Base-by-base conservation (phyloP, 2,888 invertebrate species). In the Mesoligia furuncula region DNA sequence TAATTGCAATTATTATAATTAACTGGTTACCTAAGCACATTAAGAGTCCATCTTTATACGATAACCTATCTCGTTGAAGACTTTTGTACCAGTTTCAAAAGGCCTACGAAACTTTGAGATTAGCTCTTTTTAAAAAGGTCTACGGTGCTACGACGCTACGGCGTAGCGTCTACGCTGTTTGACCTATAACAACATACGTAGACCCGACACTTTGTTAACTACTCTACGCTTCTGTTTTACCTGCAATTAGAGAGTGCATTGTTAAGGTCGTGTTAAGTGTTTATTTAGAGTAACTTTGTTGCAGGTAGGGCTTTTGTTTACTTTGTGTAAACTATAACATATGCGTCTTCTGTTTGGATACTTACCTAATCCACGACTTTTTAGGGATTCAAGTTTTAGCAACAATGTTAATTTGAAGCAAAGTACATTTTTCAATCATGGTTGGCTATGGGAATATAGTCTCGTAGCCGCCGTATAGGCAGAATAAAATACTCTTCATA, bases 121-220 rank as follows among this genome's bases (percentile, higher is more conserved):
- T 31, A 54, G 2, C 31, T 61, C 20, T 31, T 61, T 72, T 51
- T 59, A 27, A 45, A 71, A 75, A 69, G 27, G 24, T 64, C 84
- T 86, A 83, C 80, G 73, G 13, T 42, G 81, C 87, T 88, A 85
- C 89, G 80, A 20, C 4, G 70, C 88, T 87, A 87, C 87, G 89
- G 31, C 85, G 87, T 87, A 87, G 87, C 79, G 5, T 39, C 83
- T 83, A 87, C 85, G 68, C 24, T 61, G 31, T 70, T 64, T 74
- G 13, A 15, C 15, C 15, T 57, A 36, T 36, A 13, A 31, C 51
- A 65, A 65, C 64, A 17, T 80, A 76, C 36, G n/a, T 48, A 65
- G 27, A 17, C 15, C 36, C 24, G 51, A 54, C 27, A 36, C 67
- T 73, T 39, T 80, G 65, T 84, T 84, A 36, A 59, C 57, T 73